Base-by-base conservation (phyloP, 64 coral and sea anemone genomes). In the Stichodactyla mertensii region DNA sequence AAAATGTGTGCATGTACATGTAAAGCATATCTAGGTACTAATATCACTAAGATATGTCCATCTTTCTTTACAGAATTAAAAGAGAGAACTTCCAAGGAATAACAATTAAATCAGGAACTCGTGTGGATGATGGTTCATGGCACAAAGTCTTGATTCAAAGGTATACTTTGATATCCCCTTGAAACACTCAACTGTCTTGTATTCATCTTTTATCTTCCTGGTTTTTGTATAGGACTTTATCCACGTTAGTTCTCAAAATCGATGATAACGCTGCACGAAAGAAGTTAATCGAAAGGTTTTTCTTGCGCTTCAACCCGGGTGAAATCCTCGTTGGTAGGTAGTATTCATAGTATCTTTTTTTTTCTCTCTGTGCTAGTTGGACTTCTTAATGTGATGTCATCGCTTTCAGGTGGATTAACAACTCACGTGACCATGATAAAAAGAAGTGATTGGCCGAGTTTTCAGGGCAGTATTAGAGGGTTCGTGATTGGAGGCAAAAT, bases 281-380 rank as follows among this genome's bases (percentile, higher is more conserved):
- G 6, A 81, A 55, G 53, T 0, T 81, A 55, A 5, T 53, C 15
- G 27, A 79, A 9, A 81, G 14, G n/a, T 52, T 19, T 53, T 19
- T 53, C 53, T 54, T 53, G 16, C 51, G 10, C 8, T 81, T 81
- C 51, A 15, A 81, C 26, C 78, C 51, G 15, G 78, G 78, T 7
- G 78, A 81, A 81, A 81, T 81, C 51, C 12, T 81, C 52, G 6
- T 81, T 54, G 78, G 78, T 81, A 16, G 54, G 78, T 81, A 81
- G 52, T 10, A 4, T 53, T 15, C 52, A 12, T 26, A 2, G 4
- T 74, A 74, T 0, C 27, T 10, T 74, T 31, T 10, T 57, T 10
- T 57, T 13, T 10, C 7, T 57, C 13, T 57, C 55, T 57, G 4
- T 31, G 69, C 24, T 74, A 22, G 19, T n/a, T 66, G 7, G 4